phyloP scores from a whole-genome alignment of 2,113 vertebrate species.

The Opisthocomus hoazin region DNA sequence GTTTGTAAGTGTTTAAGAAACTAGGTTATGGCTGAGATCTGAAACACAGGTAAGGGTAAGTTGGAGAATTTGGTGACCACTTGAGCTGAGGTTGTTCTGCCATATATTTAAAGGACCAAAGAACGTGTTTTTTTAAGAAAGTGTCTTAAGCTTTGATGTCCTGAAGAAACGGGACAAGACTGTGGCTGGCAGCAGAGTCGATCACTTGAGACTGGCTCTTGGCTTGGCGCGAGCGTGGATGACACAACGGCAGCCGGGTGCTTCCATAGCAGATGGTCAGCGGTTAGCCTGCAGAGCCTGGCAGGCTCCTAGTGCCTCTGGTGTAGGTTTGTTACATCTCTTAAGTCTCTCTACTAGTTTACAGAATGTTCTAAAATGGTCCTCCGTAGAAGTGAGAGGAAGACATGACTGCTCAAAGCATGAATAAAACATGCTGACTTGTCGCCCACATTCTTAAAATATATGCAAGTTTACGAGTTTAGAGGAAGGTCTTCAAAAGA shows the following conservation, averaged over 20 bases:
- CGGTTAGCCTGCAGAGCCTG: constrained; percentile 13
- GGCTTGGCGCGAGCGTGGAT: neutral
- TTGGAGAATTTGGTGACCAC: neutral
- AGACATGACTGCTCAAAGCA: neutral
- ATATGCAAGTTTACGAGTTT: neutral
- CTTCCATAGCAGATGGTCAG: constrained; percentile 52
- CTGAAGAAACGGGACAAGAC: neutral
- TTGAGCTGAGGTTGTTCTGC: neutral
- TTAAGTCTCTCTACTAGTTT: neutral
- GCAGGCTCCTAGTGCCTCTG: constrained; percentile 1
- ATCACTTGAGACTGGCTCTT: neutral
- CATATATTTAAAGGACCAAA: neutral
- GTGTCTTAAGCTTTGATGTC: neutral
- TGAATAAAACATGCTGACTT: neutral
- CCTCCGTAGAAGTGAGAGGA: neutral
- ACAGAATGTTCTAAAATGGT: neutral
- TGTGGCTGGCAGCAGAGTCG: neutral
- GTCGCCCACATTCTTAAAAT: neutral
- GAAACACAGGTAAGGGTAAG: neutral
- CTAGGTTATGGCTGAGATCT: neutral
- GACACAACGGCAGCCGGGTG: neutral
- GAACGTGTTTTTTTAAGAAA: neutral
- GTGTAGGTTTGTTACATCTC: neutral
- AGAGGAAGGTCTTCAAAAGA: neutral
- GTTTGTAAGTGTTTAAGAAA: neutral